A percentile compares a stretch with the other conserved stretches of the same genome.
phyloP scores from a whole-genome alignment of 2,888 invertebrate species.

The Arctia plantaginis region DNA sequence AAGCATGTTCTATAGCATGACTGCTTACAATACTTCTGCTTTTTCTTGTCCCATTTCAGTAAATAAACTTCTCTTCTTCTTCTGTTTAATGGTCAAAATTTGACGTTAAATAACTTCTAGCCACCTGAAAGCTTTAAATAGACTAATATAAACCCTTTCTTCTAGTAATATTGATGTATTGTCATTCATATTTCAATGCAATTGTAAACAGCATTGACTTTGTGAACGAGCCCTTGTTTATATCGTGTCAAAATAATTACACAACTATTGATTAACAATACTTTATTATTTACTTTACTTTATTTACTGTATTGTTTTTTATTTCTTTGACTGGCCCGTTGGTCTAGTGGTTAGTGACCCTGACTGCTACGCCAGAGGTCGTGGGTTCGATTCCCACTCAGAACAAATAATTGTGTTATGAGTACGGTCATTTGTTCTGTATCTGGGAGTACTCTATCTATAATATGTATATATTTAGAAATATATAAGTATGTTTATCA shows the following conservation, averaged over 20 bases:
- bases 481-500: no score
- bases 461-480: no score
- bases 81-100: background rate
- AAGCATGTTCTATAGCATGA: constrained; percentile 30
- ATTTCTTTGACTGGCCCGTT: no score
- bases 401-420: no score
- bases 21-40: constrained; percentile 5
- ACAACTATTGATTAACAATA: background rate
- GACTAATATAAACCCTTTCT: background rate
- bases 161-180: background rate
- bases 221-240: background rate
- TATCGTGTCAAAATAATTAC: background rate
- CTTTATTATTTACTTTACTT: no score
- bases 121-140: background rate
- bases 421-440: no score
- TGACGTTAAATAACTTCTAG: background rate
- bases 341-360: no score
- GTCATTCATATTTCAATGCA: background rate
- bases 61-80: background rate
- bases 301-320: no score
- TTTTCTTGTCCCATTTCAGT: background rate
- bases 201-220: background rate
- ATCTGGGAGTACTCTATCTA: no score
- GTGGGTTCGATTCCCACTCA: no score
- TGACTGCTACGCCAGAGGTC: no score